A percentile compares a stretch with the other conserved stretches of the same genome.
Evolutionary conservation across 2,113 vertebrate genomes (phyloP).

Genomic region (Chloropsis cyanopogon): DNA sequence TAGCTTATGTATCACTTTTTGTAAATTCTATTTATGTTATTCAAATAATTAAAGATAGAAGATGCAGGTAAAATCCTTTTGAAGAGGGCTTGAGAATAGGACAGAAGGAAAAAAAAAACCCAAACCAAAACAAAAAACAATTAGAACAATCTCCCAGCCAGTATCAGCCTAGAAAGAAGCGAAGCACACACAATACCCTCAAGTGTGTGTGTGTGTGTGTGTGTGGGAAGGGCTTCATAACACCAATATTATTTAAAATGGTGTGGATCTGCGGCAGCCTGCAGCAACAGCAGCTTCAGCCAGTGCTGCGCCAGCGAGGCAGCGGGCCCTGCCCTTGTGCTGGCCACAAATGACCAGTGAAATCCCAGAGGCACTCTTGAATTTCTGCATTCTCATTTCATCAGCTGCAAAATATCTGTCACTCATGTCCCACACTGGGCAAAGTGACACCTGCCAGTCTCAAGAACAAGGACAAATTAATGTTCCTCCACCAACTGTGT

Average conservation of each 20-base stretch:
- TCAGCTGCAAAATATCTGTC: conserved; percentile 85
- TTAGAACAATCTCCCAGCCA: conserved; percentile 48
- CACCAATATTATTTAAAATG: conserved; percentile 69
- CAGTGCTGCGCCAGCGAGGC: conserved; percentile 69
- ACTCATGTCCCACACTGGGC: conserved; percentile 83
- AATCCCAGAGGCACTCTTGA: conserved; percentile 93
- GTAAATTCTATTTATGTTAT: conserved; percentile 12
- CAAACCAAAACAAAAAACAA: neutral
- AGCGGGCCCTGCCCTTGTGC: conserved; percentile 84
- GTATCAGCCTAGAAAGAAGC: neutral
- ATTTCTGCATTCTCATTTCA: conserved; percentile 94
- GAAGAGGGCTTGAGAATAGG: conserved; percentile 34
- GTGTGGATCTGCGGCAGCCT: conserved; percentile 42
- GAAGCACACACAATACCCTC: conserved; percentile 35
- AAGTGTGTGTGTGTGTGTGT: neutral
- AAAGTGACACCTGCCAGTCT: conserved; percentile 99
- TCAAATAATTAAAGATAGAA: conserved; percentile 17
- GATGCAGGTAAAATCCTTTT: conserved; percentile 56
- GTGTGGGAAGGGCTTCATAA: conserved; percentile 37
- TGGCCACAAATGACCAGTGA: conserved; percentile 94
- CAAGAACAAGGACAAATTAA: conserved; percentile 88
- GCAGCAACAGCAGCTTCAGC: conserved; percentile 49
- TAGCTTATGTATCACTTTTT: neutral
- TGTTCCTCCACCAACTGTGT: conserved; percentile 71
- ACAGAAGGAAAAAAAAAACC: neutral